These are phyloP conservation scores for Cyprinella venusta DNA, from an alignment of 2,797 vertebrate species.

Conservation along the genomic window DNA sequence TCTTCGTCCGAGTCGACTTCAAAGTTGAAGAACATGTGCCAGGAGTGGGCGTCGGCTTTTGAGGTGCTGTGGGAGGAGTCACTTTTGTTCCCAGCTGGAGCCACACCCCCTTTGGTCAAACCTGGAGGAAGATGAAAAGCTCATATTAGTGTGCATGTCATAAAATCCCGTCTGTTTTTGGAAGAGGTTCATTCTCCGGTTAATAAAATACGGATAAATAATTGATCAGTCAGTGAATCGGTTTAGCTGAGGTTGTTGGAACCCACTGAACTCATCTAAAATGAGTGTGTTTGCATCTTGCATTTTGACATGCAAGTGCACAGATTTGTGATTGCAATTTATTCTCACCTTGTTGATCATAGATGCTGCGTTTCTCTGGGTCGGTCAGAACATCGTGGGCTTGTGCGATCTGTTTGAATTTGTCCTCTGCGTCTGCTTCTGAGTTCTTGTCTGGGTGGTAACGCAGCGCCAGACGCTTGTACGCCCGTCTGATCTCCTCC, in stretches of 20 bases:
- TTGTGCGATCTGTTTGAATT: conserved; percentile 85
- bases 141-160: neutral
- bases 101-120: conserved; percentile 49
- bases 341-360: conserved; percentile 94
- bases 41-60: conserved; percentile 85
- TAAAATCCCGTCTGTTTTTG: neutral
- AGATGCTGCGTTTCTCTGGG: conserved; percentile 89
- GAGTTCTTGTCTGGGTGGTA: conserved; percentile 88
- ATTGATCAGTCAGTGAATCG: conserved; percentile 51
- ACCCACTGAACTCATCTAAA: conserved; percentile 32
- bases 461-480: conserved; percentile 94
- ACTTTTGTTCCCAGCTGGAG: conserved; percentile 63
- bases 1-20: conserved; percentile 84
- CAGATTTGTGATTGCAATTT: too few relatives aligned
- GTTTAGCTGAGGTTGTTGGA: conserved; percentile 1
- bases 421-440: conserved; percentile 78
- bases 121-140: conserved; percentile 37
- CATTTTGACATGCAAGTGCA: neutral
- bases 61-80: conserved; percentile 86
- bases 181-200: neutral
- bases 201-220: conserved; percentile 60
- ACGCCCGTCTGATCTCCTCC: conserved; percentile 96
- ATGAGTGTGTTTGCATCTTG: neutral
- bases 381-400: conserved; percentile 93
- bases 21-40: conserved; percentile 90